Percentiles rank a stretch among this genome's conserved stretches.
These are phyloP conservation scores for Apostichopus parvimensis DNA, from an alignment of 35 echinoderm and acorn worm species.

Conservation along the genomic window DNA sequence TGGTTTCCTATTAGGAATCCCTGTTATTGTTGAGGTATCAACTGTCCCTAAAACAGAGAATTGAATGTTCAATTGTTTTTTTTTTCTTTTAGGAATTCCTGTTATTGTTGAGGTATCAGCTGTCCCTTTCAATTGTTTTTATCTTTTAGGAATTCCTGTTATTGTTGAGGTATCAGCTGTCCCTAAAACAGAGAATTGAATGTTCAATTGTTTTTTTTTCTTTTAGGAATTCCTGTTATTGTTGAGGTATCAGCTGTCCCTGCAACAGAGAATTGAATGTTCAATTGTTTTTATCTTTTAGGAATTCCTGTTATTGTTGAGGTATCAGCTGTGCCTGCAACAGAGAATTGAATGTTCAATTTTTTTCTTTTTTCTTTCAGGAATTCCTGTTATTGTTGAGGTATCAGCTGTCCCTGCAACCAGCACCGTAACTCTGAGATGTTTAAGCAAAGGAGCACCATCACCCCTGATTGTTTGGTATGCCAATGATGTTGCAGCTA, in stretches of 20 bases:
- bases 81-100: slow-evolving; percentile 46
- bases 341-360: too few relatives aligned
- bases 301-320: background rate
- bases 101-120: slow-evolving; percentile 43
- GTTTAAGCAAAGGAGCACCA: slow-evolving; percentile 75
- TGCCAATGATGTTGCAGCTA: slow-evolving; percentile 21
- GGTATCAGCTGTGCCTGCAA: background rate
- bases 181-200: background rate
- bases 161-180: background rate
- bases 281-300: background rate
- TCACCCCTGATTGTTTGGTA: slow-evolving; percentile 55
- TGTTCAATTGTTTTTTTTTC: background rate
- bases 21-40: slow-evolving; percentile 1
- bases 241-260: background rate
- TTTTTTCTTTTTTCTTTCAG: slow-evolving; percentile 7
- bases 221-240: slow-evolving; percentile 57
- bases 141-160: slow-evolving; percentile 39
- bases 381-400: slow-evolving; percentile 52
- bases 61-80: background rate
- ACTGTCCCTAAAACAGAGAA: background rate
- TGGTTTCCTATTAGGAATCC: background rate
- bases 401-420: slow-evolving; percentile 21
- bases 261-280: too few relatives aligned
- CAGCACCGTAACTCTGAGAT: slow-evolving; percentile 55
- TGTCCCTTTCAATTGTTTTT: background rate